Base-by-base conservation (phyloP, 1,140 invertebrate genomes). In the Drosophila pallidifrons region DNA sequence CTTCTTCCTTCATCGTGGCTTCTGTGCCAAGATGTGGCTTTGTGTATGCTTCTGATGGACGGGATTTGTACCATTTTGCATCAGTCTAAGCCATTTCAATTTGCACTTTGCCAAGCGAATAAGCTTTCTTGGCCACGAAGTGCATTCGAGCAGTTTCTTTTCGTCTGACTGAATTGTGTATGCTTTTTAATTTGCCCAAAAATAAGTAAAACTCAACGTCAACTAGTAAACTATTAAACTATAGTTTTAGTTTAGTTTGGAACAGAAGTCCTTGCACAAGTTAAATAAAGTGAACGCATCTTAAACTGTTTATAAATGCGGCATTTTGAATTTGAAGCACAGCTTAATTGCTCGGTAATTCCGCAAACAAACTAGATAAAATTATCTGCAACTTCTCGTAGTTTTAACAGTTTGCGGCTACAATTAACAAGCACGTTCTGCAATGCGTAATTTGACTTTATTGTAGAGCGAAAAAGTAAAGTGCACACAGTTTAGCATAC, bases 1-100 rank as follows among this genome's bases (percentile, higher is more conserved):
- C 20, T 25, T 4, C 20, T 3, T 59, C 13, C 70, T 64, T 72
- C 35, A 57, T 20, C n/a, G 3, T 15, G 35, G n/a, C 30, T 38
- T 47, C 28, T 63, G 59, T 8, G 20, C 43, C 11, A 60, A 52
- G 32, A 13, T 15, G 8, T 11, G n/a, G 13, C 28, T 28, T 58
- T 69, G 46, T 51, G n/a, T 30, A 13, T 30, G 10, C 15, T 13
- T 5, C 28, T 16, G 15, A 15, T 28, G n/a, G n/a, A 13, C 16
- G 35, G 47, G 55, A 58, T 51, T 52, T 59, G 35, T 43, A 51
- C 13, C 55, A 30, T 38, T 28, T 68, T 28, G 35, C 46, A 68
- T 15, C 32, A 41, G 25, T 16, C 57, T 30, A 63, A 75, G 60
- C 30, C 71, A 65, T 58, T 80, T 80, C 66, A 75, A 47, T 58